Percentiles rank a stretch among this genome's conserved stretches.
These are phyloP conservation scores for Chloroceryle inda DNA, from an alignment of 2,797 vertebrate genomes.

Conservation along the genomic window DNA sequence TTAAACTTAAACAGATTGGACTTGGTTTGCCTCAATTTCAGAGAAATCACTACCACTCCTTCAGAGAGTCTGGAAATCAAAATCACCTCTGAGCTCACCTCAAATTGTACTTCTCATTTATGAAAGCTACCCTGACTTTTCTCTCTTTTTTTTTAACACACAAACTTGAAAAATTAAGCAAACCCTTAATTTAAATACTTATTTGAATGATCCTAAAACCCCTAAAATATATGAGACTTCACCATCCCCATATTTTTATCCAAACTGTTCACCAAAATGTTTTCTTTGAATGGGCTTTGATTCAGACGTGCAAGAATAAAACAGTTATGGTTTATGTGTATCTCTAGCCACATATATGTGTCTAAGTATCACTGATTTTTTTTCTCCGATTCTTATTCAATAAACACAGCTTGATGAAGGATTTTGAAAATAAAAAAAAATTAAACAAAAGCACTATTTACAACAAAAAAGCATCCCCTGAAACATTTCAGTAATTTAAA, in stretches of 20 bases:
- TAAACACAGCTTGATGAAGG: background rate
- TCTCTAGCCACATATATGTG: background rate
- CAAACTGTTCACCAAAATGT: background rate
- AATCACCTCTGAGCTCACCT: background rate
- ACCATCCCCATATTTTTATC: background rate
- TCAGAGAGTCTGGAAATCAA: background rate
- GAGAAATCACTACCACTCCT: background rate
- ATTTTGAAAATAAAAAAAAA: background rate
- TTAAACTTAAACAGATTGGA: constrained; percentile 41
- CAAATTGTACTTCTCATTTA: background rate
- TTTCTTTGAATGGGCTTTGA: background rate
- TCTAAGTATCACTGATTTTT: background rate
- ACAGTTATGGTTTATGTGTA: background rate
- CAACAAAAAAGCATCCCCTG: background rate
- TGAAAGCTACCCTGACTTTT: background rate
- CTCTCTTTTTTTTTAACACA: background rate
- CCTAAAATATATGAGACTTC: background rate
- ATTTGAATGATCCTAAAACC: background rate
- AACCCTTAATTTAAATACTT: background rate
- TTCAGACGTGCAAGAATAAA: background rate
- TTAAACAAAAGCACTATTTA: background rate
- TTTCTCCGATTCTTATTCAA: background rate
- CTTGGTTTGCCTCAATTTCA: constrained; percentile 30
- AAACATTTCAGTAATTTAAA: constrained; percentile 13
- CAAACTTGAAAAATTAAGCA: background rate